Evolutionary conservation across 1,140 invertebrate species (phyloP).

Genomic region (Neotoxoptera formosana): DNA sequence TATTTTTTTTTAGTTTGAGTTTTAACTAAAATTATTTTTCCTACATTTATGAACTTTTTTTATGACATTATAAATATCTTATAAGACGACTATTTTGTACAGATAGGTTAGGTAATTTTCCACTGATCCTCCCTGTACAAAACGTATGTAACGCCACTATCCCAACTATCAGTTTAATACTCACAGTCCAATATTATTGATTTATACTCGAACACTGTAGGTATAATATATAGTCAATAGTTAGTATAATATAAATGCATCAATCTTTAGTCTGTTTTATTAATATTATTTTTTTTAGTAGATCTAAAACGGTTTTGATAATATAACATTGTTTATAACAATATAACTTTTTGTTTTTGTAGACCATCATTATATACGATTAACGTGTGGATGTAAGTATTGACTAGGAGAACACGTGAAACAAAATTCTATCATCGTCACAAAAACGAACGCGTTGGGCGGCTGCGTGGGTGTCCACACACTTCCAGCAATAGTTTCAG

Average conservation of each 20-base stretch:
- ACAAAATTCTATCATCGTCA: no score
- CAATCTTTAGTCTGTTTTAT: background rate
- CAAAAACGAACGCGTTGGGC: background rate
- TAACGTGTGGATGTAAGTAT: background rate
- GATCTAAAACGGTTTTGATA: no score
- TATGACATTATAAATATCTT: background rate
- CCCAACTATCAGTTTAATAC: no score
- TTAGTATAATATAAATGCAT: background rate
- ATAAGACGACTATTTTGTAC: background rate
- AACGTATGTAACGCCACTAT: background rate
- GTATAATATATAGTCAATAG: no score
- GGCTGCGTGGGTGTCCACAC: background rate
- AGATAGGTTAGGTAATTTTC: background rate
- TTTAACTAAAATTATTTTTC: no score
- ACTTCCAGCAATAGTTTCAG: background rate
- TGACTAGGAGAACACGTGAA: background rate
- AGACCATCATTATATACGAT: background rate
- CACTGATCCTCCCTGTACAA: background rate
- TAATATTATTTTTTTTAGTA: background rate
- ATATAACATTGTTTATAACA: background rate
- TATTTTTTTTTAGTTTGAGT: no score
- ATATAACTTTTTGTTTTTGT: background rate
- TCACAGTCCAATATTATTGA: background rate
- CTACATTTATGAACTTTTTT: no score
- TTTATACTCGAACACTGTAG: background rate